Percentiles rank a stretch among this genome's conserved stretches.
These are phyloP conservation scores for Eira barbara DNA, from an alignment of 2,113 vertebrate species.

Conservation along the genomic window DNA sequence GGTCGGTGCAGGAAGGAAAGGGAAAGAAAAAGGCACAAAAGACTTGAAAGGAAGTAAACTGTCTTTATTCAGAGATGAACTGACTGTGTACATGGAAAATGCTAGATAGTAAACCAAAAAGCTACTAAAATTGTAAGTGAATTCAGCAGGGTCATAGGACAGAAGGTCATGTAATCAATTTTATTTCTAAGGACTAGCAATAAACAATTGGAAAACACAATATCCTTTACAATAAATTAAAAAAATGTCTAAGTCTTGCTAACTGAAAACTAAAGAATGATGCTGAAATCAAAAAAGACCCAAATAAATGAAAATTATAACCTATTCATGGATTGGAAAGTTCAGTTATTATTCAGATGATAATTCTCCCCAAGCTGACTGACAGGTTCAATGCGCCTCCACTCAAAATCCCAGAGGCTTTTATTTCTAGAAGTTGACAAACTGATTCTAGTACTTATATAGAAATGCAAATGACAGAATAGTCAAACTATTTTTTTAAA, in stretches of 20 bases:
- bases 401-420: conserved; percentile 22
- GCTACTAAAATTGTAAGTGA: neutral
- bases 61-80: neutral
- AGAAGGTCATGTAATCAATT: neutral
- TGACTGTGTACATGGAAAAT: neutral
- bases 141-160: neutral
- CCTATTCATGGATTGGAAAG: neutral
- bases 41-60: neutral
- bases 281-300: neutral
- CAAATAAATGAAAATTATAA: neutral
- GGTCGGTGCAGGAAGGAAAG: neutral
- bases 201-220: neutral
- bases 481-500: neutral
- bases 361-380: neutral
- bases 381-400: neutral
- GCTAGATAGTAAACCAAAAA: neutral
- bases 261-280: neutral
- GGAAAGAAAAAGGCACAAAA: neutral
- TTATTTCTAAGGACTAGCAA: neutral
- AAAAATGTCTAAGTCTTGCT: neutral
- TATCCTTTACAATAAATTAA: neutral
- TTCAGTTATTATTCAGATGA: neutral
- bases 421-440: conserved; percentile 16
- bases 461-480: neutral
- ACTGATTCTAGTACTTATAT: neutral